Evolutionary conservation across 2,797 vertebrate species (phyloP), one percentile per base, ranked within the genome.

Genomic region (Nannoperca australis): DNA sequence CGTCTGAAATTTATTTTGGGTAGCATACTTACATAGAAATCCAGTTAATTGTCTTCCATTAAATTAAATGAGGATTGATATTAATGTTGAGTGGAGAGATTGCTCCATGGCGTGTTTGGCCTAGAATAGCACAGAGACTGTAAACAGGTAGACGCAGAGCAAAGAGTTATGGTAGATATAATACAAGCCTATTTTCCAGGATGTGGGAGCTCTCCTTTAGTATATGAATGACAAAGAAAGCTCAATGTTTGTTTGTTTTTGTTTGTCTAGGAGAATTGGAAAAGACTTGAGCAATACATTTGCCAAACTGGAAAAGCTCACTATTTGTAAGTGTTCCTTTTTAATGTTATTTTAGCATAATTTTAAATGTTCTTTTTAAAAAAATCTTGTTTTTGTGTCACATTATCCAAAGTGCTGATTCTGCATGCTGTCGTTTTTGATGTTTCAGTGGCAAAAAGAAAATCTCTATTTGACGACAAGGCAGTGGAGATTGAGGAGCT

Each of bases 211-310:
- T 10, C 12, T 61, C 3, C 3, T 40, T 75, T 18, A 34, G 3
- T 34, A 24, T 69, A 40, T 69, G 1, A 6, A 10, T 70, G 13
- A 56, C 15, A 20, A 69, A 59, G 3, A 55, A 44, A 27, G 14
- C 12, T 58, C 13, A 0, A 42, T 61, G 27, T 73, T 9, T 81
- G 15, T 55, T 40, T 75, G 2, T 83, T 47, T 80, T 2, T 79
- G n/a, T 20, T 7, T 24, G 90, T 89, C 59, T 82, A 99, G 97
- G 95, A 96, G 95, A 91, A 99, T 99, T 87, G 97, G 97, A 69
- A 98, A 97, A 92, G 97, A 99, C 91, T 92, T 99, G 82, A 99
- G 97, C 92, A 98, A 98, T 84, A 99, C 97, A 3, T 99, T 99
- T 87, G 96, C 97, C 93, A 99, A 99, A 92, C 88, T 99, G 93